Evolutionary conservation across 2,888 invertebrate species (phyloP).

Genomic region (Melitaea athalia): DNA sequence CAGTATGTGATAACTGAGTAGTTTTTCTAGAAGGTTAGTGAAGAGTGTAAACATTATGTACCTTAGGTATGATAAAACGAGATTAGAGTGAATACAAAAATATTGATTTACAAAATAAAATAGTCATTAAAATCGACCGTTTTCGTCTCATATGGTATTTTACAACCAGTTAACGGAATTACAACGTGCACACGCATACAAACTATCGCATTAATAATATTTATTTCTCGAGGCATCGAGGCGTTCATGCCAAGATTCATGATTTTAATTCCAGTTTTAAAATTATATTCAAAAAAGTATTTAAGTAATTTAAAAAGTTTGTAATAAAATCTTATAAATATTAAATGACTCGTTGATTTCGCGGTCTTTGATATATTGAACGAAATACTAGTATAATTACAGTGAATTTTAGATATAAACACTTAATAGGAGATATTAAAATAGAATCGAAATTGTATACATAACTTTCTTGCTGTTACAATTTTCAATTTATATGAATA

Average conservation of each 20-base stretch:
- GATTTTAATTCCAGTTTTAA: constrained; percentile 4
- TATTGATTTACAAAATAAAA: constrained; percentile 5
- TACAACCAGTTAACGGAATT: constrained; percentile 11
- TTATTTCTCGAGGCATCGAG: constrained; percentile 4
- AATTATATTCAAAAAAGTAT: constrained; percentile 1
- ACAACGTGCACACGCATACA: constrained; percentile 9
- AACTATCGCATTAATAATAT: constrained; percentile 11
- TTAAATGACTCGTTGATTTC: not conserved
- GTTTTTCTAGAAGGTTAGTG: constrained; percentile 9
- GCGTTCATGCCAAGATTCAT: constrained; percentile 1
- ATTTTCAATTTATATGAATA: too few relatives aligned
- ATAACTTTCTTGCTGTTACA: too few relatives aligned
- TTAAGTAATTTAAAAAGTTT: constrained; percentile 4
- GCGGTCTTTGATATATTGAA: not conserved
- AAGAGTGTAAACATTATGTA: constrained; percentile 17
- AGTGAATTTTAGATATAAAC: not conserved
- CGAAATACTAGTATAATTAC: not conserved
- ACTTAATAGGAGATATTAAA: too few relatives aligned
- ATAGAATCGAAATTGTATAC: too few relatives aligned
- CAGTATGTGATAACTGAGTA: not conserved
- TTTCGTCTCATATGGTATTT: constrained; percentile 14
- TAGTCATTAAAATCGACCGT: constrained; percentile 12
- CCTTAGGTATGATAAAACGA: constrained; percentile 8
- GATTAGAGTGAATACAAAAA: constrained; percentile 13
- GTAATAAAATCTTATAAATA: not conserved